These are phyloP conservation scores for Leptopilina myrica DNA, from an alignment of 2,888 invertebrate species.

Conservation along the genomic window DNA sequence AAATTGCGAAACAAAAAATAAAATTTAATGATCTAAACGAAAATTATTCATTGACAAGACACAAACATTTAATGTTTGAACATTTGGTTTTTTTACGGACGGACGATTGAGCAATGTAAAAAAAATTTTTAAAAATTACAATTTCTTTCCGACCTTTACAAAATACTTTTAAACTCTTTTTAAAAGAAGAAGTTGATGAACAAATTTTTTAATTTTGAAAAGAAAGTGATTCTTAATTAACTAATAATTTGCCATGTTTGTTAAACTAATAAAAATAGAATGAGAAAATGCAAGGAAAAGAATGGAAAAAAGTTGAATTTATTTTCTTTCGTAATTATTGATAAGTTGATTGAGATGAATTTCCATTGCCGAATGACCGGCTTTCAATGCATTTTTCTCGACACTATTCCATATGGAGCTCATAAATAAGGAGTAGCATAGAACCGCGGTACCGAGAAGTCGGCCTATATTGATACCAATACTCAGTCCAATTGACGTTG, in stretches of 20 bases:
- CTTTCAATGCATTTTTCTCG: slow-evolving; percentile 86
- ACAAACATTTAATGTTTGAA: background rate
- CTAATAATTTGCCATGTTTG: too few relatives aligned
- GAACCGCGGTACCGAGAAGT: slow-evolving; percentile 81
- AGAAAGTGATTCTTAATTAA: too few relatives aligned
- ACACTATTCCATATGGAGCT: slow-evolving; percentile 89
- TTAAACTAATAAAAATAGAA: background rate
- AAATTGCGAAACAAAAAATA: background rate
- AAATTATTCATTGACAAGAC: background rate
- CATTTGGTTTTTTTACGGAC: background rate
- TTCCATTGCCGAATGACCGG: slow-evolving; percentile 86
- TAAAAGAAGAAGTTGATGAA: background rate
- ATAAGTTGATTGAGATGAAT: slow-evolving; percentile 74
- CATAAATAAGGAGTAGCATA: slow-evolving; percentile 86
- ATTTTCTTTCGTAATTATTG: slow-evolving; percentile 54
- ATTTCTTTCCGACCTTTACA: slow-evolving; percentile 6
- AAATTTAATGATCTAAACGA: background rate
- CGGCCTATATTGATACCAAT: slow-evolving; percentile 80
- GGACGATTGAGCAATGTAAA: slow-evolving; percentile 6
- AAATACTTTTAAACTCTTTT: background rate
- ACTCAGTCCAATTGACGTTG: slow-evolving; percentile 66
- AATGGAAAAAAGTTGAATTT: slow-evolving; percentile 42
- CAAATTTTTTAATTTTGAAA: too few relatives aligned
- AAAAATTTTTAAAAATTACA: background rate
- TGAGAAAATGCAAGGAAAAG: background rate